Percentiles rank a stretch among this genome's conserved stretches.
phyloP scores from a whole-genome alignment of 2,797 vertebrate genomes.

The Eulemur albifrons region DNA sequence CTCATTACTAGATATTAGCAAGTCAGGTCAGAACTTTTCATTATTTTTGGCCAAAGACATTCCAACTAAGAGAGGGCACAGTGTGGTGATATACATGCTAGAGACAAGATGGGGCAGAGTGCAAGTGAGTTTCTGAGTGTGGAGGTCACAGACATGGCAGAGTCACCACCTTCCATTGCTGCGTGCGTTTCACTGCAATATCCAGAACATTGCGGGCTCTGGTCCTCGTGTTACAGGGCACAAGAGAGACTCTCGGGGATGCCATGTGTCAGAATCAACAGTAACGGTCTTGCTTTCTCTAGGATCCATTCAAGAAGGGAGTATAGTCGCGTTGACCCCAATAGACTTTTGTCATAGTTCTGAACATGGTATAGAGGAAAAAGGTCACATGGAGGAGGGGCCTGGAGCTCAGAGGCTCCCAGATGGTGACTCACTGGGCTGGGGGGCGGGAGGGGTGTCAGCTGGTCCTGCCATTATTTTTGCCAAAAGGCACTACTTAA shows the following conservation, averaged over 20 bases:
- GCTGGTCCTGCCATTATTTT: not conserved
- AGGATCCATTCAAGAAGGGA: not conserved
- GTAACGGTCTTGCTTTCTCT: not conserved
- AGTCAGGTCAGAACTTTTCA: not conserved
- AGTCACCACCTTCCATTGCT: not conserved
- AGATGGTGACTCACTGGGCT: too few relatives aligned
- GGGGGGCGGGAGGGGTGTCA: fast-evolving
- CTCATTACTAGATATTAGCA: not conserved
- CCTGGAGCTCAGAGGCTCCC: not conserved
- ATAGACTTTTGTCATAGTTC: not conserved
- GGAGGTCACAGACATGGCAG: not conserved
- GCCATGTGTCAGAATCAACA: fast-evolving
- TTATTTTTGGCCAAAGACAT: not conserved
- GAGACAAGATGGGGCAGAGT: not conserved
- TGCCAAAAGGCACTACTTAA: not conserved
- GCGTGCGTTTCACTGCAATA: not conserved
- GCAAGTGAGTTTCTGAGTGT: not conserved
- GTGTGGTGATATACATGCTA: not conserved
- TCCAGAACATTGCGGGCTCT: not conserved
- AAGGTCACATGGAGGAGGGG: not conserved
- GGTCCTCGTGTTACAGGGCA: not conserved
- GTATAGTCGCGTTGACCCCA: not conserved
- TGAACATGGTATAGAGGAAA: not conserved
- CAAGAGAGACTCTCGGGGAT: not conserved
- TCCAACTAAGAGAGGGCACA: not conserved